Conservation (phyloP, 1,140 invertebrate species). For the Sarcophaga peregrina region DNA sequence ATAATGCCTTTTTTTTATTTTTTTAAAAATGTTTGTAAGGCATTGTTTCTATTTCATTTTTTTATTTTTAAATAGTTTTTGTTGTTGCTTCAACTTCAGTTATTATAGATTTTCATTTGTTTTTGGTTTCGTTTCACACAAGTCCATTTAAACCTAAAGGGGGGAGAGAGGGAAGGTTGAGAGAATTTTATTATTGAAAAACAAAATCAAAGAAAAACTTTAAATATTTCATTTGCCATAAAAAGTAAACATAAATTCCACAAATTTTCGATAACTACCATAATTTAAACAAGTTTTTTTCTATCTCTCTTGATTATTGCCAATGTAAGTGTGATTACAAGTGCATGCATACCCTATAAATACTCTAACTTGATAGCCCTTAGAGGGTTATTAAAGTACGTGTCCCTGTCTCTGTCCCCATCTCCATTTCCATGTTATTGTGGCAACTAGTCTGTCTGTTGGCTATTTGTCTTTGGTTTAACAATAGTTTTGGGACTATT, state of each 20-base stretch:
- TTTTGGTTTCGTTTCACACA: not conserved
- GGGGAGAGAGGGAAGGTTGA: not conserved
- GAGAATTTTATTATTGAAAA: not conserved
- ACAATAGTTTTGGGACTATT: slow-evolving; percentile 20
- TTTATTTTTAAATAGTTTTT: too few species aligned
- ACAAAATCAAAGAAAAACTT: not conserved
- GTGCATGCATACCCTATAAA: not conserved
- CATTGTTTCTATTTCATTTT: too few species aligned
- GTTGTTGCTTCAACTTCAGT: not conserved
- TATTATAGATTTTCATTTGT: not conserved
- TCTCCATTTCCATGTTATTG: not conserved
- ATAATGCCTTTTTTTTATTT: not conserved
- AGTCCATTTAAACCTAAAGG: not conserved
- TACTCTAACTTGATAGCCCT: slow-evolving; percentile 4
- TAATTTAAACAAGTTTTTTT: not conserved
- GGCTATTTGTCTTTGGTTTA: not conserved
- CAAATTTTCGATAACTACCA: slow-evolving; percentile 11
- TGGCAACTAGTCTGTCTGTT: not conserved
- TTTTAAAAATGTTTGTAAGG: not conserved
- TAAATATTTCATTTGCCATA: not conserved
- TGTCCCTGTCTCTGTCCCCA: not conserved
- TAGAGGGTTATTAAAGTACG: slow-evolving; percentile 54
- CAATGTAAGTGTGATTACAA: not conserved
- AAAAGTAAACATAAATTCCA: slow-evolving; percentile 49
- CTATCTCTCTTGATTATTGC: not conserved